These are phyloP conservation scores for Turdus rufiventris DNA, from an alignment of 2,113 vertebrate genomes.

Conservation along the genomic window DNA sequence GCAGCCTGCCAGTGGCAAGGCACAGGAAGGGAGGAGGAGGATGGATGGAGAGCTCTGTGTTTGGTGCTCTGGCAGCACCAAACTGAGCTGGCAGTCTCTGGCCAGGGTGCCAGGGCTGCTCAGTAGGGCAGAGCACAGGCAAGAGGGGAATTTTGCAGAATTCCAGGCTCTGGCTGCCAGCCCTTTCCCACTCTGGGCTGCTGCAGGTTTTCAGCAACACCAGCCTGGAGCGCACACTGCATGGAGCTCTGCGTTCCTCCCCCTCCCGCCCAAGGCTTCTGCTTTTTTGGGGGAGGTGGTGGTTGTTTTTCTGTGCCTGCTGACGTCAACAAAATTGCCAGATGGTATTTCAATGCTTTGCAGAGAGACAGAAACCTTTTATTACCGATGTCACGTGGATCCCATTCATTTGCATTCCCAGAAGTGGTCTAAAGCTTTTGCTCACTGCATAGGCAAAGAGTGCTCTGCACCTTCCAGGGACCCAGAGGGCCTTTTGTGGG, in stretches of 20 bases:
- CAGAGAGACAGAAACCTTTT: constrained; percentile 78
- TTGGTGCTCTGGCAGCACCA: neutral
- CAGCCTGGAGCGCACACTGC: neutral
- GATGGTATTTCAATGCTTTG: constrained; percentile 73
- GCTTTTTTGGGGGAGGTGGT: constrained; percentile 48
- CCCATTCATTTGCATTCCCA: constrained; percentile 71
- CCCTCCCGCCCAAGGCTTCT: constrained; percentile 8
- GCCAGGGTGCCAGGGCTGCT: neutral
- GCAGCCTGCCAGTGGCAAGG: neutral
- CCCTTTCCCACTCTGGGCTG: neutral
- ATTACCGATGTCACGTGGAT: constrained; percentile 67
- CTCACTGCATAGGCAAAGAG: constrained; percentile 28
- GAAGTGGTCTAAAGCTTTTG: constrained; percentile 66
- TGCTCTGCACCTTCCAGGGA: constrained; percentile 42
- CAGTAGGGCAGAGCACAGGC: accelerated
- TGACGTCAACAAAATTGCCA: constrained; percentile 78
- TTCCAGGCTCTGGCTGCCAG: neutral
- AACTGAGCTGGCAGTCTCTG: neutral
- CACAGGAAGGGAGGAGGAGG: neutral
- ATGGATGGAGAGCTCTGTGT: accelerated
- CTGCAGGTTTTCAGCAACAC: neutral
- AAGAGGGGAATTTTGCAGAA: accelerated
- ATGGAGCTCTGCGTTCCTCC: neutral
- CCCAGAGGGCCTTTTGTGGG: constrained; percentile 7
- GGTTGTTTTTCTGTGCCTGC: constrained; percentile 73